Evolutionary conservation across 2,797 vertebrate genomes (phyloP), one percentile per base, ranked within the genome.

Genomic region (Sandelia bainsii): DNA sequence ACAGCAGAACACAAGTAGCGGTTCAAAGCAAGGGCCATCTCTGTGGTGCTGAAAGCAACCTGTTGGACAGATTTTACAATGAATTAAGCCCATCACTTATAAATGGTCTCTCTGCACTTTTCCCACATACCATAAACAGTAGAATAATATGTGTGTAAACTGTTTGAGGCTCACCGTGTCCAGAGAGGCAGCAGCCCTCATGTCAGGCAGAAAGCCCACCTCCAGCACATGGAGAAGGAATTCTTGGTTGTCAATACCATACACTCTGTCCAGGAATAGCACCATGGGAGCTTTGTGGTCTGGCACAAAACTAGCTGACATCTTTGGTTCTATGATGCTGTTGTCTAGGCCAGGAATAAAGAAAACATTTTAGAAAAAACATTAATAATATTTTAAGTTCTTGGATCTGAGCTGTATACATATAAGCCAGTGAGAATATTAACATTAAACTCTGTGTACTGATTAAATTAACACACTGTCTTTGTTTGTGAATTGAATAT

Each of bases 221-320:
- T 99, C 97, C 53, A 99, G 93, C 58, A 99, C 95, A 1, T 96
- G 96, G 1, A 99, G 92, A 25, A 99, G 87, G 90, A 99, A 98
- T 80, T 99, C 97, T 86, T 99, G 97, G 87, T 94, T 96, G 75
- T 98, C 97, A 4, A 99, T 98, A 19, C 97, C 97, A 0, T 99
- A 99, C 20, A 99, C 97, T 19, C 97, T 95, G 92, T 99, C 97
- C 89, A 99, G 87, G 91, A 99, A 99, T 59, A 99, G 94, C 49
- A 99, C 97, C 96, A 97, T 98, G 60, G 97, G 96, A 0, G 97
- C 95, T 80, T 99, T 99, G 93, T 99, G 97, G 81, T 99, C 97
- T 0, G 97, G 97, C 29, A 97, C 96, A 32, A 99, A 99, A 87
- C 97, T 97, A 19, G 97, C 97, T 0, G 96, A 97, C 97, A 98